Percentiles rank a stretch among this genome's conserved stretches.
Evolutionary conservation across 2,113 vertebrate species (phyloP).

Genomic region (Megaceryle torquata): DNA sequence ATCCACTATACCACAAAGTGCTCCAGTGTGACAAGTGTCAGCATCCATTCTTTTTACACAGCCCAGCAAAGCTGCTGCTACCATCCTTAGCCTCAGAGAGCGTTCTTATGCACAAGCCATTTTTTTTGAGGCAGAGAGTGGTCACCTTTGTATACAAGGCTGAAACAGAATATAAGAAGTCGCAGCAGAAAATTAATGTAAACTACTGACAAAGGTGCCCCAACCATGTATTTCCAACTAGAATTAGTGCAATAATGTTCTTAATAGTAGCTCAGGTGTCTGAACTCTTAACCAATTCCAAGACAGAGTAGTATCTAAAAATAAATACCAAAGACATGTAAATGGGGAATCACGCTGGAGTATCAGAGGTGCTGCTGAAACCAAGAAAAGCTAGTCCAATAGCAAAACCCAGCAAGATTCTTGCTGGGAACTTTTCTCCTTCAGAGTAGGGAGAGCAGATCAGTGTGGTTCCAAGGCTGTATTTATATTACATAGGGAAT

Average conservation of each 20-base stretch:
- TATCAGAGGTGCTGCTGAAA: background rate
- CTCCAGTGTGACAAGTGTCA: background rate
- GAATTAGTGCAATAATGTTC: background rate
- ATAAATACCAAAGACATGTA: background rate
- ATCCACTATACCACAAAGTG: fast-evolving
- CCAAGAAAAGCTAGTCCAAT: background rate
- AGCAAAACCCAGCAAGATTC: background rate
- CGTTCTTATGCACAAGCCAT: background rate
- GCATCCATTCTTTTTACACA: background rate
- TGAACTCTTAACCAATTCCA: background rate
- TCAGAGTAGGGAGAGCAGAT: background rate
- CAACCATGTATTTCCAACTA: background rate
- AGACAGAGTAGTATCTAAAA: background rate
- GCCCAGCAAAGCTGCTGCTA: background rate
- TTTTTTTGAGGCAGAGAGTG: background rate
- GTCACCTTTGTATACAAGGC: background rate
- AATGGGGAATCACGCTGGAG: fast-evolving
- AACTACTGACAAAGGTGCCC: background rate
- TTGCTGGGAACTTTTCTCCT: background rate
- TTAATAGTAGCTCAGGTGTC: background rate
- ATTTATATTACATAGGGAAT: fast-evolving
- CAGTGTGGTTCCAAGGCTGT: background rate
- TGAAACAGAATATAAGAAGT: background rate
- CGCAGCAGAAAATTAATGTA: background rate
- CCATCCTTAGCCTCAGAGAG: background rate